phyloP scores from a whole-genome alignment of 2,113 vertebrate species.

The Antechinus flavipes region DNA sequence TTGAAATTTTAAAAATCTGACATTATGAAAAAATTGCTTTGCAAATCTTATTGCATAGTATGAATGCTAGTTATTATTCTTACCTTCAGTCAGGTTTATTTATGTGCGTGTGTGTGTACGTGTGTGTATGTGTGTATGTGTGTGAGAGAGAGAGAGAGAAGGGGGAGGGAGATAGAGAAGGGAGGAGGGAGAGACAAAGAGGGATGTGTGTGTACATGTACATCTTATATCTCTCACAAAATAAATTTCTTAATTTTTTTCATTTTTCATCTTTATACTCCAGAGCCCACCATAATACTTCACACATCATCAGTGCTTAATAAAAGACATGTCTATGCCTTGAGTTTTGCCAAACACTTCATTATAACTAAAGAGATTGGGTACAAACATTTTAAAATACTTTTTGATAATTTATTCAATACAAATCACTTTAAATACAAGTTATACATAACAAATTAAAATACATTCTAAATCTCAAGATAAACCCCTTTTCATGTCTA shows the following conservation, averaged over 20 bases:
- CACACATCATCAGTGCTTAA: not conserved
- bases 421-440: not conserved
- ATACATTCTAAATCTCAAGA: not conserved
- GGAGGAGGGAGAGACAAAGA: no score
- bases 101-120: not conserved
- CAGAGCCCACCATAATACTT: not conserved
- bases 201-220: no score
- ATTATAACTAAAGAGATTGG: not conserved
- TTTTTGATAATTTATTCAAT: not conserved
- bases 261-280: not conserved
- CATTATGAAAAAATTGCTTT: not conserved
- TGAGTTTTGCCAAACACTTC: not conserved
- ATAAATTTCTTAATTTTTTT: not conserved
- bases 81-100: not conserved
- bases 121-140: no score
- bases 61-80: not conserved
- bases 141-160: no score
- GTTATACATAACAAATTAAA: not conserved
- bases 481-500: not conserved
- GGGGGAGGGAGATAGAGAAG: no score
- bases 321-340: not conserved
- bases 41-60: not conserved
- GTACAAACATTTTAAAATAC: not conserved
- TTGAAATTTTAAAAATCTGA: no score
- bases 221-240: not conserved